Conservation (phyloP, 2,113 vertebrate genomes). For the Clarias batrachus region DNA sequence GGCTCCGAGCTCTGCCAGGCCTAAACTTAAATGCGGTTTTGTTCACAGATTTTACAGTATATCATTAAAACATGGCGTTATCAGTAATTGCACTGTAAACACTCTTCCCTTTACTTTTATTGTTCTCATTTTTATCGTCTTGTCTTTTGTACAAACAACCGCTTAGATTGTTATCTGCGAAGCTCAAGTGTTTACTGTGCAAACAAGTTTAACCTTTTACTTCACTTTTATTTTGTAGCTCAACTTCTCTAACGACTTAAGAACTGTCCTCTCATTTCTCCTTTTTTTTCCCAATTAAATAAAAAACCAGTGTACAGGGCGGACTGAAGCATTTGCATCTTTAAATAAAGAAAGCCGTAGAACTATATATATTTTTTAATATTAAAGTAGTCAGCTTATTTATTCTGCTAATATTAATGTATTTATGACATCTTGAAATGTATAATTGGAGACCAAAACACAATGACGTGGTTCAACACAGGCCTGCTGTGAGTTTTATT, state of each 20-base stretch:
- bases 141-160: background rate
- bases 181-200: background rate
- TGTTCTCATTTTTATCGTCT: background rate
- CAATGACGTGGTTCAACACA: background rate
- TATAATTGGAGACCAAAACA: background rate
- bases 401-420: conserved; percentile 20
- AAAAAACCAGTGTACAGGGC: background rate
- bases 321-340: background rate
- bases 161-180: background rate
- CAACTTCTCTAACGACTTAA: background rate
- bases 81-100: background rate
- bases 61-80: background rate
- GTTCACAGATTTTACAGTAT: background rate
- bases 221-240: background rate
- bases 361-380: background rate
- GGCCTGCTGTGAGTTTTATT: background rate
- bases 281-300: background rate
- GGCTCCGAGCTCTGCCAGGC: background rate
- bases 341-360: background rate
- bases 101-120: background rate
- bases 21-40: background rate
- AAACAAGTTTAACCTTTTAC: background rate
- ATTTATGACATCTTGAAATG: background rate
- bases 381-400: background rate
- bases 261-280: background rate